Conservation (phyloP, 1,140 invertebrate genomes). For the Lethocerus indicus region DNA sequence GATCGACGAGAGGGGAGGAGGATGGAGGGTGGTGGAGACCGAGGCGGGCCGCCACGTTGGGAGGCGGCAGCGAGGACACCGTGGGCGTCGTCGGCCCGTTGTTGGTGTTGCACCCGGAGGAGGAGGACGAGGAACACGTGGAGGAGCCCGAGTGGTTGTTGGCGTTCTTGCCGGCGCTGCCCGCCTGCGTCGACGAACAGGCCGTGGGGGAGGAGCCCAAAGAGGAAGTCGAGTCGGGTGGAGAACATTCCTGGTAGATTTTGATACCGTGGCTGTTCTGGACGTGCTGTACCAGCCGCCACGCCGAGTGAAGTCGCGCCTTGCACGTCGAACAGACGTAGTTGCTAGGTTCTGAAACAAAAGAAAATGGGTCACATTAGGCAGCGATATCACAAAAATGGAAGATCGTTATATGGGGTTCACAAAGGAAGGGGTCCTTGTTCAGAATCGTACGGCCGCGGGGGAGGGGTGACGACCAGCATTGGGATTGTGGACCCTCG, state of each 20-base stretch:
- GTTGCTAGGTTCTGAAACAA: constrained; percentile 82
- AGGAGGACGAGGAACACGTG: constrained; percentile 28
- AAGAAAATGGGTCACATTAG: constrained; percentile 27
- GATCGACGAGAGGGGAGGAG: constrained; percentile 17
- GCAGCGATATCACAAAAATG: no score
- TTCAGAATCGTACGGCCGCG: no score
- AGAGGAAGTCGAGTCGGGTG: constrained; percentile 23
- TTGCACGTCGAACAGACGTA: constrained; percentile 91
- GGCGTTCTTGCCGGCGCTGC: constrained; percentile 27
- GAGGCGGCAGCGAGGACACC: constrained; percentile 32
- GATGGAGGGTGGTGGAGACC: constrained; percentile 15
- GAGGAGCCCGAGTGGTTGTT: constrained; percentile 35
- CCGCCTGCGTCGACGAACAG: no score
- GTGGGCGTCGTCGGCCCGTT: constrained; percentile 28
- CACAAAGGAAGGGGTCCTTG: no score
- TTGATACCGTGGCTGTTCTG: constrained; percentile 86
- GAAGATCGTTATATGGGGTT: no score
- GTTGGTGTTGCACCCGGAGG: constrained; percentile 21
- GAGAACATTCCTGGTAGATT: constrained; percentile 63
- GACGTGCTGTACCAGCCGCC: constrained; percentile 85
- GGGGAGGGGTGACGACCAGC: no score
- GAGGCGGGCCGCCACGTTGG: constrained; percentile 29
- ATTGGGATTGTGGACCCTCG: no score
- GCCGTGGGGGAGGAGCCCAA: constrained; percentile 23
- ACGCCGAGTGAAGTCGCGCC: constrained; percentile 73